Percentiles rank a stretch among this genome's conserved stretches.
phyloP scores from a whole-genome alignment of 2,113 vertebrate genomes.

The Ameiurus melas region DNA sequence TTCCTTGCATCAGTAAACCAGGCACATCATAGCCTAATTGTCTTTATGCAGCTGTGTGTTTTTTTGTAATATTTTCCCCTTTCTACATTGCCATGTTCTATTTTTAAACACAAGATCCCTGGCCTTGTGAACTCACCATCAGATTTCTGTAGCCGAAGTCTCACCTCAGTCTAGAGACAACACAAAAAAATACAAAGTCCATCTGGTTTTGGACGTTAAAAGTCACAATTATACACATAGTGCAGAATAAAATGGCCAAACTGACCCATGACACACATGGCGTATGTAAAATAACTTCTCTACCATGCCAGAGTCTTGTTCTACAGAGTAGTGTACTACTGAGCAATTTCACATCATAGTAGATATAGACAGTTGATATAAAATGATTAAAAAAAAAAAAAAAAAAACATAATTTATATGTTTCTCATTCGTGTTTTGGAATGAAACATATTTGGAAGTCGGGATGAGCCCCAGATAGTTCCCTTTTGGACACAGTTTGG shows the following conservation, averaged over 20 bases:
- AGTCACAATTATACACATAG: neutral
- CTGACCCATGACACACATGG: neutral
- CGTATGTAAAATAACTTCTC: neutral
- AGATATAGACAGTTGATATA: neutral
- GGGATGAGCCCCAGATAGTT: neutral
- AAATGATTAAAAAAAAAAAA: too few relatives aligned
- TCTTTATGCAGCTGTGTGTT: conserved; percentile 47
- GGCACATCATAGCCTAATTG: conserved; percentile 50
- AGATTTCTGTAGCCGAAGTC: conserved; percentile 23
- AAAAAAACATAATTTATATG: neutral
- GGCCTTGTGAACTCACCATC: conserved; percentile 18
- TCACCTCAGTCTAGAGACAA: neutral
- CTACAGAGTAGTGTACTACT: neutral
- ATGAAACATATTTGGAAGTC: neutral
- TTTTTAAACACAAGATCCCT: conserved; percentile 41
- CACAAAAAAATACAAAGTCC: neutral
- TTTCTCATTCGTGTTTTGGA: neutral
- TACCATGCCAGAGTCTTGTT: neutral
- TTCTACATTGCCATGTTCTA: conserved; percentile 30
- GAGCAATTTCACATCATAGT: neutral
- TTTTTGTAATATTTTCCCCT: conserved; percentile 44
- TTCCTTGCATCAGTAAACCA: conserved; percentile 52
- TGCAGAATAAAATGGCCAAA: neutral
- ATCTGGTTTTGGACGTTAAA: conserved; percentile 1
- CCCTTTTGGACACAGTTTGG: neutral